Evolutionary conservation across 2,113 vertebrate genomes (phyloP), one percentile per base, ranked within the genome.

Genomic region (Vulpes lagopus): DNA sequence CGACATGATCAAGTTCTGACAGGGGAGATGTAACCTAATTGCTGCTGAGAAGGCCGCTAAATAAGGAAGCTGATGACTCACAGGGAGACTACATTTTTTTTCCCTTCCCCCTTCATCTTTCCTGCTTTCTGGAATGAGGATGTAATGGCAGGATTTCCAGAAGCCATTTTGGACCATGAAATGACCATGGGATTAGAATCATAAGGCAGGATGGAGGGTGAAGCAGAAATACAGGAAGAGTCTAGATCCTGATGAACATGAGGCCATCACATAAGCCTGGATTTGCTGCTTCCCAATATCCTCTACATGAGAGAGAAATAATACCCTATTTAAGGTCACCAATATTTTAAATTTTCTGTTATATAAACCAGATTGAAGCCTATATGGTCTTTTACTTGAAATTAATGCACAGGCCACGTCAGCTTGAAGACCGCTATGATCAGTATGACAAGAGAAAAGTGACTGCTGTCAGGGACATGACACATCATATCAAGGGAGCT

Each of bases 401-500:
- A 82, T 80, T 80, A 43, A 96, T 49, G 97, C 95, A 88, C 55
- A 71, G 82, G 55, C 76, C 94, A 97, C 96, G 97, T 95, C 97
- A 98, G 97, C 98, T 89, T 94, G 96, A 94, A 81, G 76, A 71
- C 89, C 79, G 92, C 53, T 69, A 95, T 96, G 95, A 89, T 98
- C 98, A 97, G 79, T 53, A 86, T 76, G 88, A 96, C 16, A 69
- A 95, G 0, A 49, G 98, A 97, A 98, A 98, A 98, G 98, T 35
- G 85, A 27, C 51, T 80, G 84, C 85, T 82, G 53, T 80, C 98
- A 96, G 67, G 99, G 99, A 99, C 95, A 97, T 98, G 99, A 97
- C 98, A 98, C 86, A 98, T 98, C 99, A 99, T 99, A 98, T 99
- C 23, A 99, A 97, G 82, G 74, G 92, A 89, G 11, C 69, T 59